These are phyloP conservation scores for Gambusia holbrooki DNA, from an alignment of 2,113 vertebrate species.

Conservation along the genomic window DNA sequence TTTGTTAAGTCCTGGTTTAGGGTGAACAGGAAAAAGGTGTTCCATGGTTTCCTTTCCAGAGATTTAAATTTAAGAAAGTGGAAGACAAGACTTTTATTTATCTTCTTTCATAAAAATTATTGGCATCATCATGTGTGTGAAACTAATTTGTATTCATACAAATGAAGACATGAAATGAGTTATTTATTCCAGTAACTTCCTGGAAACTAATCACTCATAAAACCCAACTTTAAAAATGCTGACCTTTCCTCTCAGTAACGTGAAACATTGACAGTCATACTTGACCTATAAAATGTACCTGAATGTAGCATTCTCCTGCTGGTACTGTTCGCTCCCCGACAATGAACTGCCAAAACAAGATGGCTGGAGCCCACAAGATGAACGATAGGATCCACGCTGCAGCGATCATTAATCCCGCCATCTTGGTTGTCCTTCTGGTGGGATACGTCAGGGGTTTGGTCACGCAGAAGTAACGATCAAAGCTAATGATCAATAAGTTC, in stretches of 20 bases:
- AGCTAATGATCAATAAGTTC: slow-evolving; percentile 98
- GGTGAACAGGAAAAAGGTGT: background rate
- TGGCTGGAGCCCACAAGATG: slow-evolving; percentile 96
- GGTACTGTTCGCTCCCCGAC: slow-evolving; percentile 93
- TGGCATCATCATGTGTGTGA: too few relatives aligned
- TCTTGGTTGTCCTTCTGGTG: slow-evolving; percentile 93
- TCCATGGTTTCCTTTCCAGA: background rate
- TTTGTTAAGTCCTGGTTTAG: too few relatives aligned
- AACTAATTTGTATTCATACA: too few relatives aligned
- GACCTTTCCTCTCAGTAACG: too few relatives aligned
- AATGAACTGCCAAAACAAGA: slow-evolving; percentile 99
- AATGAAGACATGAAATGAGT: too few relatives aligned
- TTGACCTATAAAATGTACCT: slow-evolving; percentile 45
- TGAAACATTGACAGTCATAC: too few relatives aligned
- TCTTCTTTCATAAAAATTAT: too few relatives aligned
- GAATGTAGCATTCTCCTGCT: slow-evolving; percentile 90
- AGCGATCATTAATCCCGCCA: slow-evolving; percentile 97
- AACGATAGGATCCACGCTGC: slow-evolving; percentile 98
- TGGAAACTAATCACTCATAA: too few relatives aligned
- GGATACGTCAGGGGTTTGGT: slow-evolving; percentile 97
- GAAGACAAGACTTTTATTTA: background rate
- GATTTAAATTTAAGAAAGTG: too few relatives aligned
- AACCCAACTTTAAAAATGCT: too few relatives aligned
- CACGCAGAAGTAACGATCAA: slow-evolving; percentile 98
- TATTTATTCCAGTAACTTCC: too few relatives aligned